Conservation (phyloP, 2,888 invertebrate species). For the Agrypnus murinus region DNA sequence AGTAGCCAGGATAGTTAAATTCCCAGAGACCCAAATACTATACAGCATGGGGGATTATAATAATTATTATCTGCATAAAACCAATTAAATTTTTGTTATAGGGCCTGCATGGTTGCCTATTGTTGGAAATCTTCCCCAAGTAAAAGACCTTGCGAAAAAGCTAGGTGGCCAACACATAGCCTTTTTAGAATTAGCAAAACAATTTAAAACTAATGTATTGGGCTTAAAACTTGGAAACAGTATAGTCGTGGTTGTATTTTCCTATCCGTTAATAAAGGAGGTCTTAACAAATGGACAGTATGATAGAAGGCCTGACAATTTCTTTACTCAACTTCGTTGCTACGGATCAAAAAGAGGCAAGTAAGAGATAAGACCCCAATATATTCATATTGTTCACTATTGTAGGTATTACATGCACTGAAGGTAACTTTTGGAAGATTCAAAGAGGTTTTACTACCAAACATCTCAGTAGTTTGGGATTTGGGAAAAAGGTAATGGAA, state of each 20-base stretch:
- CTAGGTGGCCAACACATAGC: slow-evolving; percentile 74
- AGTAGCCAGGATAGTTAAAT: no score
- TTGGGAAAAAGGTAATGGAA: slow-evolving; percentile 73
- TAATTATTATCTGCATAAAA: no score
- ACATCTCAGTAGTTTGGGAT: slow-evolving; percentile 73
- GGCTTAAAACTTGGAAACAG: slow-evolving; percentile 76
- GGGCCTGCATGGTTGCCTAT: slow-evolving; percentile 72
- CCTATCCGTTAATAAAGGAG: slow-evolving; percentile 72
- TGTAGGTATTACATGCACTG: slow-evolving; percentile 76
- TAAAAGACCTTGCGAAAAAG: slow-evolving; percentile 66
- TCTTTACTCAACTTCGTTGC: slow-evolving; percentile 78
- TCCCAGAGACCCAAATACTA: no score
- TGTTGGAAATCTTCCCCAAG: slow-evolving; percentile 67
- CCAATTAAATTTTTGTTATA: no score
- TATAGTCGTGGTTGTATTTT: slow-evolving; percentile 74
- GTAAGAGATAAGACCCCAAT: neutral
- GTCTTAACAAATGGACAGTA: slow-evolving; percentile 76
- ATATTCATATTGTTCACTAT: no score
- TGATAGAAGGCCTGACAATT: slow-evolving; percentile 79
- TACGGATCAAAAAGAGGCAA: slow-evolving; percentile 77
- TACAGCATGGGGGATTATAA: no score
- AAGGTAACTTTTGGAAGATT: slow-evolving; percentile 74
- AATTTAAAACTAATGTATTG: slow-evolving; percentile 73
- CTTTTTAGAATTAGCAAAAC: slow-evolving; percentile 70
- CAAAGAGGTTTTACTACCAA: slow-evolving; percentile 73